Evolutionary conservation across 2,888 invertebrate genomes (phyloP).

Genomic region (Balanococcus diminutus): DNA sequence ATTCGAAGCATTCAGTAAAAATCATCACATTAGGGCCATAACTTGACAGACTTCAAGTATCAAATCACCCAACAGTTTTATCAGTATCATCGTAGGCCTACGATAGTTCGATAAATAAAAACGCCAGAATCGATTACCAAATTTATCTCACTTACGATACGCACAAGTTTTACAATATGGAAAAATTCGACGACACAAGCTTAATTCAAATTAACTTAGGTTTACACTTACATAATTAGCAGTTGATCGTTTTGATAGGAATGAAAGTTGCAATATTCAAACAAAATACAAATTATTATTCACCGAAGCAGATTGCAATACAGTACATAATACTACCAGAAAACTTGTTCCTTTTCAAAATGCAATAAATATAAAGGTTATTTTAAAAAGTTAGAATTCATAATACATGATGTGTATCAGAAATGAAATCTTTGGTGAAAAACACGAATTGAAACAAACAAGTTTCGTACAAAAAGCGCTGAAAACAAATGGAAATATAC

Average conservation of each 20-base stretch:
- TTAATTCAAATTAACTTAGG: not conserved
- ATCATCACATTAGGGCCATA: no score
- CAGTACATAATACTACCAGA: not conserved
- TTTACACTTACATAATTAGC: not conserved
- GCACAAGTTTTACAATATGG: not conserved
- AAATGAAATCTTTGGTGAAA: slow-evolving; percentile 18
- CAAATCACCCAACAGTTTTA: no score
- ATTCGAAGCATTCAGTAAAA: no score
- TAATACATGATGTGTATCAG: not conserved
- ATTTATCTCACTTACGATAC: not conserved
- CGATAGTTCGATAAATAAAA: not conserved
- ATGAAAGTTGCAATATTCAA: not conserved
- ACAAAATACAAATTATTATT: not conserved
- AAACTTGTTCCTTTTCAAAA: not conserved
- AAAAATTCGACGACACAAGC: not conserved
- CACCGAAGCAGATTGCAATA: not conserved
- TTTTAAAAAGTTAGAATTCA: not conserved
- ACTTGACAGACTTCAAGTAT: no score
- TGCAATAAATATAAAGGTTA: no score
- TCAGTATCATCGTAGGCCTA: no score
- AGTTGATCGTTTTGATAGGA: not conserved
- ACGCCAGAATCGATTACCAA: not conserved
- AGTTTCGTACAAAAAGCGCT: not conserved
- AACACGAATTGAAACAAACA: not conserved
- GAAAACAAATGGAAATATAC: no score